These are phyloP conservation scores for Sebastes elongatus DNA, from an alignment of 2,797 vertebrate genomes.

Conservation along the genomic window DNA sequence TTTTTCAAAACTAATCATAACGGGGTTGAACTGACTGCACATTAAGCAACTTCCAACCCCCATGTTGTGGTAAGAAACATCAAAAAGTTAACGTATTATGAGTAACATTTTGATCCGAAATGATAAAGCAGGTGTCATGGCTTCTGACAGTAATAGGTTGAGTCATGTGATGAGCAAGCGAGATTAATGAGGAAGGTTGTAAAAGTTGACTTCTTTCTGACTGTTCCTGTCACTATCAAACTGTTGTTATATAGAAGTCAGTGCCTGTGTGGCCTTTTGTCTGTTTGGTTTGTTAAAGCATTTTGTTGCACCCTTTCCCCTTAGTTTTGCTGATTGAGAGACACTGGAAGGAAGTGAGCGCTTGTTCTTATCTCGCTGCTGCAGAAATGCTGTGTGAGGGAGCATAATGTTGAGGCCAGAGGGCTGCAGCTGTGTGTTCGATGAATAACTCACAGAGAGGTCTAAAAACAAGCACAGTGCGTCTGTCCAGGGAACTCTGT, in stretches of 20 bases:
- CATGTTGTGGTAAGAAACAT: background rate
- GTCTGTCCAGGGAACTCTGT: conserved; percentile 4
- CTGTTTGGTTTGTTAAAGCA: background rate
- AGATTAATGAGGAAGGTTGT: background rate
- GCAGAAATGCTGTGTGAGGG: conserved; percentile 57
- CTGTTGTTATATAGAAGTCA: background rate
- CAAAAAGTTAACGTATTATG: background rate
- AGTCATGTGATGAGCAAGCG: conserved; percentile 5
- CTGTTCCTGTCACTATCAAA: conserved; percentile 4
- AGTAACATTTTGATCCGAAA: background rate
- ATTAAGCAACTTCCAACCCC: background rate
- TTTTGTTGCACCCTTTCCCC: conserved; percentile 18
- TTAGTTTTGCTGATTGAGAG: conserved; percentile 63
- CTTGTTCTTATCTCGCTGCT: conserved; percentile 65
- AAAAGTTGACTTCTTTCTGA: background rate
- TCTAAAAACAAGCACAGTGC: conserved; percentile 16
- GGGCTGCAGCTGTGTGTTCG: background rate
- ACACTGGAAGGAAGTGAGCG: conserved; percentile 72
- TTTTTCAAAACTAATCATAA: background rate
- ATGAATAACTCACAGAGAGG: conserved; percentile 7
- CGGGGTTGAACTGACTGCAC: background rate
- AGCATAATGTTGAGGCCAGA: conserved; percentile 8
- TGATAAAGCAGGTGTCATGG: background rate
- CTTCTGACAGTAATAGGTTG: background rate
- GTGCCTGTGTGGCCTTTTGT: background rate